Evolutionary conservation across 1,140 invertebrate species (phyloP), one percentile per base, ranked within the genome.

Genomic region (Drosophila nigromelanica): DNA sequence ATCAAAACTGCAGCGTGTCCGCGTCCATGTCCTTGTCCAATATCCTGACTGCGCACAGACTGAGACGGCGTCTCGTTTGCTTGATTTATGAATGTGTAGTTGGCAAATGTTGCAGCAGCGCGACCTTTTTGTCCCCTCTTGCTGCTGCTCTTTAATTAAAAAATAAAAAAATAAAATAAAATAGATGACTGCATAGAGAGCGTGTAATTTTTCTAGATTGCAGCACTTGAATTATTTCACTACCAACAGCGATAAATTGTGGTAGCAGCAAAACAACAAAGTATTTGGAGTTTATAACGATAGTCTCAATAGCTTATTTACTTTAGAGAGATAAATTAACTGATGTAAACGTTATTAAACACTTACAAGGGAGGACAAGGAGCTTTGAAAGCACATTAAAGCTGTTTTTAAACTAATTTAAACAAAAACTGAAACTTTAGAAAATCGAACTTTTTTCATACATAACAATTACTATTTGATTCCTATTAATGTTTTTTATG

Each of bases 121-220:
- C 24, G 55, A 64, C 37, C 52, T 43, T 52, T 51, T 47, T 51
- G 15, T 52, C 27, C 39, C 37, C 43, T n/a, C 58, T 39, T 73
- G 78, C 71, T 71, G 35, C 35, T 48, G 60, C 54, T 51, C 61
- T 87, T 89, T 89, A 89, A 89, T 89, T 89, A 89, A 89, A 86
- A 87, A 77, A 89, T 83, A 24, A 24, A 24, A 4, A 24, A 24
- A 4, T 2, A 24, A 24, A 24, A 63, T 86, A 55, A 75, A 80
- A 85, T 80, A 60, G 68, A 83, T 85, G 66, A 61, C 61, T 62
- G 62, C 48, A 50, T 74, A 56, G 24, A 58, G 67, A 75, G 74
- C 60, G 71, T 35, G 79, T 76, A 82, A 89, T 87, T 79, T 82
- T 75, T 89, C 76, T 89, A 87, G 82, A 87, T 87, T 72, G 75